Conservation (phyloP, 2,113 vertebrate species). For the Carassius carassius region DNA sequence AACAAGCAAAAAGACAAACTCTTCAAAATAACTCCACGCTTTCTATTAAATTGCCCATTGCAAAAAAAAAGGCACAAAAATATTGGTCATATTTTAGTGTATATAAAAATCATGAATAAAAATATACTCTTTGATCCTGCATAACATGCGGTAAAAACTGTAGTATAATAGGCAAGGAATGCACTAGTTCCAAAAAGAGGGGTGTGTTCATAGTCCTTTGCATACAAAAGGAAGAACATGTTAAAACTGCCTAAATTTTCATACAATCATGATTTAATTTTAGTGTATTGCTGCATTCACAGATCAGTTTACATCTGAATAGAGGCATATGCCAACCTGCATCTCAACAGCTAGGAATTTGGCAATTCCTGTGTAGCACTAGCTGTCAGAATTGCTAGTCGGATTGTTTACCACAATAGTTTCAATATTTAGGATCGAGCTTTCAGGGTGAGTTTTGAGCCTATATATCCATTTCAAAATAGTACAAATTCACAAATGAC, state of each 20-base stretch:
- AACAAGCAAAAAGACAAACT: neutral
- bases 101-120: neutral
- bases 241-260: neutral
- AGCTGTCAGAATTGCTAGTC: neutral
- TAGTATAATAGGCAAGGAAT: neutral
- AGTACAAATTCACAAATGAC: neutral
- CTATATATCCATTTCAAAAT: neutral
- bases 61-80: neutral
- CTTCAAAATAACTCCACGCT: neutral
- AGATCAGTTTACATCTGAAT: neutral
- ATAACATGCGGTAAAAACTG: neutral
- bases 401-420: neutral
- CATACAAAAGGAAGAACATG: neutral
- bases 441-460: neutral
- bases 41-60: neutral
- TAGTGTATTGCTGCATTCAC: neutral
- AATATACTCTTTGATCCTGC: neutral
- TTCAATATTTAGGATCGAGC: neutral
- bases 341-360: neutral
- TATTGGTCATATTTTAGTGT: neutral
- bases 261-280: neutral
- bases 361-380: neutral
- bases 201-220: neutral
- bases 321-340: neutral
- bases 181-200: neutral